Evolutionary conservation across 2,888 invertebrate genomes (phyloP).

Genomic region (Altica lythri): DNA sequence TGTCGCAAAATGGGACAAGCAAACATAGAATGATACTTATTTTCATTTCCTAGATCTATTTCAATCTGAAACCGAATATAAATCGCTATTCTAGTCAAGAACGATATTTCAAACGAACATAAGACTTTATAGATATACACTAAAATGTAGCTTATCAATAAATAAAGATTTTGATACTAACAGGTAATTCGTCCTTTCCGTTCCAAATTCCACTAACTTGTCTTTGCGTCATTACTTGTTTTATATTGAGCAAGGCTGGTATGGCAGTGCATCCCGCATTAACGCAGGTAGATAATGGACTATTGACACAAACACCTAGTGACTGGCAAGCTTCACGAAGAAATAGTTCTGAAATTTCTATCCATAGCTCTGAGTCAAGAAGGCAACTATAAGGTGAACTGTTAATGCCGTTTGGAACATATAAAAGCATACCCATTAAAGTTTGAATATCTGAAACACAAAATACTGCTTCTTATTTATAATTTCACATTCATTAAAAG

Average conservation of each 20-base stretch:
- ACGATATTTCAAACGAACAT: neutral
- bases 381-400: slow-evolving; percentile 73
- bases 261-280: slow-evolving; percentile 92
- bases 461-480: too few relatives aligned
- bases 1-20: slow-evolving; percentile 98
- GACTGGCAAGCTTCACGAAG: slow-evolving; percentile 90
- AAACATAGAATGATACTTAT: slow-evolving; percentile 96
- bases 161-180: too few relatives aligned
- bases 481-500: too few relatives aligned
- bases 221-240: slow-evolving; percentile 86
- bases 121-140: too few relatives aligned
- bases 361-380: slow-evolving; percentile 74
- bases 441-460: slow-evolving; percentile 78
- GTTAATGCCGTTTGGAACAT: slow-evolving; percentile 75
- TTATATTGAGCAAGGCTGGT: slow-evolving; percentile 92
- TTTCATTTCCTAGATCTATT: slow-evolving; percentile 88
- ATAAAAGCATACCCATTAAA: slow-evolving; percentile 84
- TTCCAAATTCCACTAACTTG: slow-evolving; percentile 95
- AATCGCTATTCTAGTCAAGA: too few relatives aligned
- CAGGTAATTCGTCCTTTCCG: slow-evolving; percentile 93
- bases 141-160: too few relatives aligned
- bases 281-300: slow-evolving; percentile 89
- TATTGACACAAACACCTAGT: slow-evolving; percentile 86
- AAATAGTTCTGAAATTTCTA: slow-evolving; percentile 88
- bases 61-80: slow-evolving; percentile 91